These are phyloP conservation scores for Saxidomus purpurata DNA, from an alignment of 1,140 invertebrate species.

Conservation along the genomic window DNA sequence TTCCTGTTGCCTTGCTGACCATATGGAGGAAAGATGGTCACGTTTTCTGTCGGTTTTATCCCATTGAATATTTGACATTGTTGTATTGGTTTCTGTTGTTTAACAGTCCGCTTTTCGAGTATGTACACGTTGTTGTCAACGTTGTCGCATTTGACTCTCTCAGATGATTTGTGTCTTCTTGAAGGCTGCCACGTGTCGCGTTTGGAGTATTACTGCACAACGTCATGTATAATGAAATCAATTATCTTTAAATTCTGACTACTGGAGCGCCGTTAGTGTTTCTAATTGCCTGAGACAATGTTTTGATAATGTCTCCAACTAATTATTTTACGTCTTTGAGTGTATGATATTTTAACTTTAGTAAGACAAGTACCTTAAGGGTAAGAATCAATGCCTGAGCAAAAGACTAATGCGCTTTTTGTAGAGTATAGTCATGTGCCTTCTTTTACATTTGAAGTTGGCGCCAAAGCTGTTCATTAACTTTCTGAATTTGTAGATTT, in stretches of 20 bases:
- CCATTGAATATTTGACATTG: too few relatives aligned
- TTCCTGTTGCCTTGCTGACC: too few relatives aligned
- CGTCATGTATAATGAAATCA: background rate
- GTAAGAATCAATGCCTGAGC: too few relatives aligned
- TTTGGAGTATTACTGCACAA: background rate
- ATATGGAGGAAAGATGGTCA: too few relatives aligned
- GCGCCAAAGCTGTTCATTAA: slow-evolving; percentile 18
- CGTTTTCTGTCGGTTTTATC: too few relatives aligned
- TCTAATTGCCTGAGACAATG: background rate
- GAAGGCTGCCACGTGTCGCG: background rate
- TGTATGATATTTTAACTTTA: too few relatives aligned
- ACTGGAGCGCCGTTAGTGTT: background rate
- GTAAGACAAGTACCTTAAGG: too few relatives aligned
- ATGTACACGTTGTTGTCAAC: background rate
- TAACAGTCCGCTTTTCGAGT: background rate
- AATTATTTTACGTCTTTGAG: background rate
- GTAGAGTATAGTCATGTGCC: slow-evolving; percentile 7
- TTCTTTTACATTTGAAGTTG: background rate
- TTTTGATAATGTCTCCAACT: background rate
- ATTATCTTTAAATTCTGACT: background rate
- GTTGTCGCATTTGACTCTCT: background rate
- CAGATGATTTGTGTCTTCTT: background rate
- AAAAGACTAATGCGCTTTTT: background rate
- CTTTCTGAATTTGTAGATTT: slow-evolving; percentile 33
- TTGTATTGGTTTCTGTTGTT: too few relatives aligned